Conservation (phyloP, 2,888 invertebrate species). For the Macroteleia sp. region DNA sequence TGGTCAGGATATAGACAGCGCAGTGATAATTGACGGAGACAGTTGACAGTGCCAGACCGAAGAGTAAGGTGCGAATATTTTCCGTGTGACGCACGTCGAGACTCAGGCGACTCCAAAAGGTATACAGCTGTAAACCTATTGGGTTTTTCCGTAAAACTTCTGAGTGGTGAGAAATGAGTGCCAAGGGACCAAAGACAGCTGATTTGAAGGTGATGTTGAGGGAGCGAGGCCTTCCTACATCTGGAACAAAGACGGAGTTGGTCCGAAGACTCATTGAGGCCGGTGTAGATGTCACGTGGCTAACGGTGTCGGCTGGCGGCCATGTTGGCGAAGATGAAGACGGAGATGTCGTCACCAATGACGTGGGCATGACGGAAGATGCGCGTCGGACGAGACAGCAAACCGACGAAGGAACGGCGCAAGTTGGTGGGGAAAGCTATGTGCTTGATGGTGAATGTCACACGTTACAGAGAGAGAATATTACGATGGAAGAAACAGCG, state of each 20-base stretch:
- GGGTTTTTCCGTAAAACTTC: too few relatives aligned
- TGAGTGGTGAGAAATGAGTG: background rate
- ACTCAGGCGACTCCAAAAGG: background rate
- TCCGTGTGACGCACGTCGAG: background rate
- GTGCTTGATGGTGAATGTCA: background rate
- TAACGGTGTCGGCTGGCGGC: background rate
- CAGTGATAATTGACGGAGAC: background rate
- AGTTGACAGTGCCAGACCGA: background rate
- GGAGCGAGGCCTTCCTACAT: background rate
- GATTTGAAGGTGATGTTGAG: background rate
- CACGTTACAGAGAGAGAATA: background rate
- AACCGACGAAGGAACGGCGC: background rate
- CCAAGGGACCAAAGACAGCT: background rate
- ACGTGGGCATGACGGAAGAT: background rate
- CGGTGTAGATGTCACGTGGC: background rate
- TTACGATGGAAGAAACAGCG: background rate
- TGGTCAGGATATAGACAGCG: background rate
- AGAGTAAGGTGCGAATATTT: background rate
- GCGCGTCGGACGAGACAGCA: background rate
- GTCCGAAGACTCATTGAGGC: background rate
- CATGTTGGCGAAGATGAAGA: background rate
- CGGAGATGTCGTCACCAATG: background rate
- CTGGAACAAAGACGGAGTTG: background rate
- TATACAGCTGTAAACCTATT: too few relatives aligned
- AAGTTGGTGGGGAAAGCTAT: background rate